Conservation (phyloP, 2,888 invertebrate genomes). For the Thyatira batis region DNA sequence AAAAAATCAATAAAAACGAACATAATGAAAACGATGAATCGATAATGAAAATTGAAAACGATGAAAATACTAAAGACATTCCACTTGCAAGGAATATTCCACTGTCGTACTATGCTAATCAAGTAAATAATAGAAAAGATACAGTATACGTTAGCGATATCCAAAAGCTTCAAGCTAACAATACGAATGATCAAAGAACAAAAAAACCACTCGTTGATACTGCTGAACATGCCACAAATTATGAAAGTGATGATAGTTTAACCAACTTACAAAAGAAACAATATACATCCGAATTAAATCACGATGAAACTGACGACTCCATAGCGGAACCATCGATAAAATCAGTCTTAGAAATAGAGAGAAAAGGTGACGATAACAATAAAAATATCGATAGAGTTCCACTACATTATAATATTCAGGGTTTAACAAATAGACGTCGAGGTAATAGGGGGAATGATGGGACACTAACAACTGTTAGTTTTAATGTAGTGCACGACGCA, state of each 20-base stretch:
- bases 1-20: conserved; percentile 78
- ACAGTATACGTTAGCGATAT: background rate
- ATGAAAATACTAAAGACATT: conserved; percentile 22
- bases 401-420: conserved; percentile 51
- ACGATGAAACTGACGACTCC: conserved; percentile 53
- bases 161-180: background rate
- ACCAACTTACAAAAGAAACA: background rate
- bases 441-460: conserved; percentile 48
- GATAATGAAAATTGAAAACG: conserved; percentile 7
- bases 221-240: background rate
- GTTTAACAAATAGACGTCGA: conserved; percentile 39
- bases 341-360: conserved; percentile 39
- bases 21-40: conserved; percentile 24
- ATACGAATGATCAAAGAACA: background rate
- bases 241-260: background rate
- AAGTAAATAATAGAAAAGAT: conserved; percentile 12
- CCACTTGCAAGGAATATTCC: conserved; percentile 28
- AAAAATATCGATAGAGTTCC: conserved; percentile 50
- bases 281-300: conserved; percentile 45
- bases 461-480: conserved; percentile 68
- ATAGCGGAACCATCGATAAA: conserved; percentile 57
- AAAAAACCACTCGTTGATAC: background rate
- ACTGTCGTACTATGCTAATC: conserved; percentile 19
- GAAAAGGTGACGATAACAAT: conserved; percentile 34
- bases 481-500: conserved; percentile 66